Percentiles rank a stretch among this genome's conserved stretches.
Evolutionary conservation across 2,113 vertebrate genomes (phyloP).

Genomic region (Antechinus flavipes): DNA sequence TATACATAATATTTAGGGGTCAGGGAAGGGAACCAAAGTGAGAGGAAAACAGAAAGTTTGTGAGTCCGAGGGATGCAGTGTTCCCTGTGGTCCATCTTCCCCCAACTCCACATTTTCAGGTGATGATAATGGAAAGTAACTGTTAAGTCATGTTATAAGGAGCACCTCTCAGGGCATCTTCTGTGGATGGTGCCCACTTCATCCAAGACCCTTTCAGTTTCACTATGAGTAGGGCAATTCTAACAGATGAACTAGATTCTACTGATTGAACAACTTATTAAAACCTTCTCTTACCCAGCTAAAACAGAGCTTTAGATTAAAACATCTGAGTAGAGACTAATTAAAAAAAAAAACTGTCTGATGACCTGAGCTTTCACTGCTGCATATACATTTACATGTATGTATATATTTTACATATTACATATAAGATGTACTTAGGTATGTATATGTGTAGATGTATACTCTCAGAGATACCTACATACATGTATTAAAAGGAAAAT

Average conservation of each 20-base stretch:
- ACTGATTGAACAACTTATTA: conserved; percentile 42
- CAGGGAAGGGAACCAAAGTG: not conserved
- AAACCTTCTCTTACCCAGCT: conserved; percentile 51
- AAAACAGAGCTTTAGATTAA: conserved; percentile 26
- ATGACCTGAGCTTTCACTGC: not conserved
- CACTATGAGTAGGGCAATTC: conserved; percentile 47
- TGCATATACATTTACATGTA: not conserved
- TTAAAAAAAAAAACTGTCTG: conserved; percentile 40
- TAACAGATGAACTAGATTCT: conserved; percentile 62
- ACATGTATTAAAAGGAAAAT: not conserved
- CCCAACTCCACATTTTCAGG: not conserved
- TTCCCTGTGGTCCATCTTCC: not conserved
- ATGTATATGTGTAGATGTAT: not conserved
- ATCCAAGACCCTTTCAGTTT: conserved; percentile 35
- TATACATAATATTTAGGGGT: not conserved
- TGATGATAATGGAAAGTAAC: not conserved
- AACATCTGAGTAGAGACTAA: conserved; percentile 59
- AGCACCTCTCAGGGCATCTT: conserved; percentile 30
- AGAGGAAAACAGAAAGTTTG: not conserved
- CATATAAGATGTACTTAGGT: not conserved
- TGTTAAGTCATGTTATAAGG: not conserved
- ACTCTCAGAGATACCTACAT: not conserved
- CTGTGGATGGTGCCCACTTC: conserved; percentile 46
- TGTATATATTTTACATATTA: not conserved
- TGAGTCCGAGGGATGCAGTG: not conserved